phyloP scores from a whole-genome alignment of 2,888 invertebrate genomes.

The Mycalesis mineus region DNA sequence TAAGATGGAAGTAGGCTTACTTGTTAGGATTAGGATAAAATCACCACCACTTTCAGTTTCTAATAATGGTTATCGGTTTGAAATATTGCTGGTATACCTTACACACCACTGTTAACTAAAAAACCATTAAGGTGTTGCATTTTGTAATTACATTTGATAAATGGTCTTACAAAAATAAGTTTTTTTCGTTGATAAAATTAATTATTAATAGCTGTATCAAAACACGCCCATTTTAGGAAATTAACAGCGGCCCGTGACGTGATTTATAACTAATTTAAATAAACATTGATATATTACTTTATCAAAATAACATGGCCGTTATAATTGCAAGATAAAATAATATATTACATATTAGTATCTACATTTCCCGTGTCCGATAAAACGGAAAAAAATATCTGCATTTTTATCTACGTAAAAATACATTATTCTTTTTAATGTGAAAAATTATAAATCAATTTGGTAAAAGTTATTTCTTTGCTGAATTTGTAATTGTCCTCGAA shows the following conservation, averaged over 20 bases:
- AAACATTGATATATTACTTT: conserved; percentile 3
- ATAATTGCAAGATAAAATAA: not conserved
- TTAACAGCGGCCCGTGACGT: not conserved
- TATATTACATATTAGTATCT: not conserved
- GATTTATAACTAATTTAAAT: conserved; percentile 1
- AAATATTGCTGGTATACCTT: no score
- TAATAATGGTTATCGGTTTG: no score
- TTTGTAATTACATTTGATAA: not conserved
- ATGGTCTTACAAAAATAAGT: not conserved
- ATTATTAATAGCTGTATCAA: not conserved
- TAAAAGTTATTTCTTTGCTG: no score
- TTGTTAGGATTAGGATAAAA: no score
- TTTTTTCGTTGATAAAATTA: not conserved
- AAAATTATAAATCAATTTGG: no score
- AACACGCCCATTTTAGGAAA: not conserved
- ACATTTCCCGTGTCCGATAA: not conserved
- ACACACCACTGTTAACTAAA: no score
- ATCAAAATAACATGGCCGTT: not conserved
- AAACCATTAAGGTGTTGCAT: not conserved
- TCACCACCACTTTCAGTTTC: no score
- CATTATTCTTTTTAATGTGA: no score
- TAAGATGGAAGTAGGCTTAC: no score
- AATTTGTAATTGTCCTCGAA: no score
- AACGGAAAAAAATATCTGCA: not conserved
- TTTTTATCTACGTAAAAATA: no score